Evolutionary conservation across 2,113 vertebrate species (phyloP), one percentile per base, ranked within the genome.

Genomic region (Empidonax alnorum): DNA sequence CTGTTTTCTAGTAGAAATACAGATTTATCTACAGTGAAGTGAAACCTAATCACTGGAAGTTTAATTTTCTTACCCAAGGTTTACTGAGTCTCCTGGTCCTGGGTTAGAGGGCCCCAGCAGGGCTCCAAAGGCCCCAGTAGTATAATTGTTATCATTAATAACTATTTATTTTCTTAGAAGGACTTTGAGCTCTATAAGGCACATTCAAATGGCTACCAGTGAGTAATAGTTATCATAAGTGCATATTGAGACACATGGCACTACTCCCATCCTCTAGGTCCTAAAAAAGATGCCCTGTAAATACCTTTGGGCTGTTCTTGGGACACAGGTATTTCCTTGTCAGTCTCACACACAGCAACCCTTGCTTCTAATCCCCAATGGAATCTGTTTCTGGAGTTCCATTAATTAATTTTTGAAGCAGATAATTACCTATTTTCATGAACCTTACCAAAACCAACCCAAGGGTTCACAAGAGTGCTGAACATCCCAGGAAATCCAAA

Each of bases 101-200:
- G 76, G 65, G 30, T 71, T 72, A 67, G 47, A 88, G 35, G 35
- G 93, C 44, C 39, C 27, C 80, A 93, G 47, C 30, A 77, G 52
- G 69, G 18, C 30, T 87, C 74, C 73, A 65, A 44, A 92, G 72
- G 44, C 44, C 39, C 24, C 44, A 41, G 31, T 61, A 89, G 89
- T 52, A 35, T 44, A 87, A 65, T 24, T 90, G 37, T 73, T 90
- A 58, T 47, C 27, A 69, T 50, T 66, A 94, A 55, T 63, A 90
- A 39, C 68, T 71, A 35, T 62, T 74, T 89, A 41, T 89, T 93
- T 89, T 81, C 89, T 89, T 65, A 84, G 50, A 79, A 88, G 55
- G 92, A 55, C 59, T 86, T 92, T 63, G 50, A 93, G 55, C 42
- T 88, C 50, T 63, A 0, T 27, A 22, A 92, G 65, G 61, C n/a